These are phyloP conservation scores for Eurystomus glaucurus DNA, from an alignment of 2,797 vertebrate species.

Conservation along the genomic window DNA sequence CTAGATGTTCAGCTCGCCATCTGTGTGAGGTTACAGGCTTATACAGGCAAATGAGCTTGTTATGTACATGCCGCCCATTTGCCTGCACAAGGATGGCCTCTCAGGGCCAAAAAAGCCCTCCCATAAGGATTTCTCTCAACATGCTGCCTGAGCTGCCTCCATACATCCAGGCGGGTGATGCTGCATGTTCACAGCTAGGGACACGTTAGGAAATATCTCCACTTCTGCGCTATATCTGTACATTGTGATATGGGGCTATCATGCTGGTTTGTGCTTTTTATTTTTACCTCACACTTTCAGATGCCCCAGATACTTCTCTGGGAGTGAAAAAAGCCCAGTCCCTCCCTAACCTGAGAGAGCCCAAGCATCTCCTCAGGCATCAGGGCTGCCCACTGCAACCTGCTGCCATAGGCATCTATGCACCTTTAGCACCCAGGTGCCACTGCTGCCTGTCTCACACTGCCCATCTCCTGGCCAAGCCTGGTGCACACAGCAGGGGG, in stretches of 20 bases:
- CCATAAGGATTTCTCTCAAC: not conserved
- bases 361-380: not conserved
- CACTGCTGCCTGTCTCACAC: fast-evolving
- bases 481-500: not conserved
- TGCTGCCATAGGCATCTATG: fast-evolving
- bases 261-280: fast-evolving
- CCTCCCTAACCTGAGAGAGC: not conserved
- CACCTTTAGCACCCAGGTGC: not conserved
- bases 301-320: not conserved
- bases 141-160: not conserved
- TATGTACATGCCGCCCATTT: not conserved
- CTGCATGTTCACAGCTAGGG: not conserved
- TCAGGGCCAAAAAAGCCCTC: not conserved
- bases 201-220: fast-evolving
- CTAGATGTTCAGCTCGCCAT: fast-evolving
- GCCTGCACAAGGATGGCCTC: not conserved
- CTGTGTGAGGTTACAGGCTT: not conserved
- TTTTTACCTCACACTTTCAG: not conserved
- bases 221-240: not conserved
- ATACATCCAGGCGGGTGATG: not conserved
- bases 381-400: fast-evolving
- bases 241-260: fast-evolving
- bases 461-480: not conserved
- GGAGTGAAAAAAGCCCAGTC: not conserved
- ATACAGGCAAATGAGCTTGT: not conserved